Percentiles rank a stretch among this genome's conserved stretches.
These are phyloP conservation scores for Digitonthophagus gazella DNA, from an alignment of 2,888 invertebrate genomes.

Conservation along the genomic window DNA sequence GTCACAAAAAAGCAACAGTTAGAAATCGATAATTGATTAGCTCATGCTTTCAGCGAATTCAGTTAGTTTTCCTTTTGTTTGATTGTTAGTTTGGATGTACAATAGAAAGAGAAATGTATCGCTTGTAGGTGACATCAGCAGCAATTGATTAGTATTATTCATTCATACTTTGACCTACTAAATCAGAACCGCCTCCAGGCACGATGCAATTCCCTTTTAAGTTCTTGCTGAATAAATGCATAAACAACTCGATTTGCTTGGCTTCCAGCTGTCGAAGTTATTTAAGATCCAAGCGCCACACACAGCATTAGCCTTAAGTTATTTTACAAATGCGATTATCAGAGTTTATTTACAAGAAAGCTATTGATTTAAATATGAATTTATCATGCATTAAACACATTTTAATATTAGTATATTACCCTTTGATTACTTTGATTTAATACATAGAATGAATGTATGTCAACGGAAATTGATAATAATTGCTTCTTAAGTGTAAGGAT, in stretches of 20 bases:
- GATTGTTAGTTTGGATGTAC: neutral
- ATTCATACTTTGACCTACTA: neutral
- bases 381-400: neutral
- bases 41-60: neutral
- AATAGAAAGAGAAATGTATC: neutral
- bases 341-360: neutral
- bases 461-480: too few species aligned
- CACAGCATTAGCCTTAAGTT: neutral
- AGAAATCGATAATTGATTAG: neutral
- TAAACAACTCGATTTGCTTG: neutral
- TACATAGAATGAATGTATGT: too few species aligned
- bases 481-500: too few species aligned
- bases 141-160: neutral
- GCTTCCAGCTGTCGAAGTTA: neutral
- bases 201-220: neutral
- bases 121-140: neutral
- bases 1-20: neutral
- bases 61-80: neutral
- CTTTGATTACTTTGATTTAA: too few species aligned
- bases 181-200: neutral
- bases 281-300: neutral
- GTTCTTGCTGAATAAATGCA: neutral
- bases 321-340: neutral
- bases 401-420: too few species aligned
- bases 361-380: neutral